A percentile compares a stretch with the other conserved stretches of the same genome.
Evolutionary conservation across 2,797 vertebrate genomes (phyloP).

Genomic region (Glossophaga mutica): DNA sequence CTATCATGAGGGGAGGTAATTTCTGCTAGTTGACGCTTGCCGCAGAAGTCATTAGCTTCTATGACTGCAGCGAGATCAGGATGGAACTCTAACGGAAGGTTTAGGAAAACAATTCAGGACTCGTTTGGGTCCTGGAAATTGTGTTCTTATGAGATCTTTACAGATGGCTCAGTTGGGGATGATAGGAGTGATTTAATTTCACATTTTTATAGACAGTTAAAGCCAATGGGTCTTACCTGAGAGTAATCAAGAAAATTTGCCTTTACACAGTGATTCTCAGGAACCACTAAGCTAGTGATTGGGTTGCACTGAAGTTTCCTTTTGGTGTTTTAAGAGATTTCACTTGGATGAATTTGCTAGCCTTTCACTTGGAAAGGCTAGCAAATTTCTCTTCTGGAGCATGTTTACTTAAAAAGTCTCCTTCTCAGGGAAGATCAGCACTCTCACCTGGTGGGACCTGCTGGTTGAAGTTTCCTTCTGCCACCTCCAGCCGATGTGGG

Average conservation of each 20-base stretch:
- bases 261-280: conserved; percentile 40
- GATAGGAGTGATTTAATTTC: conserved; percentile 52
- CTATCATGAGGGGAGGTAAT: not conserved
- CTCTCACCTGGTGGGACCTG: not conserved
- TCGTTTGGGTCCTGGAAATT: conserved; percentile 35
- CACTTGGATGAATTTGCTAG: not conserved
- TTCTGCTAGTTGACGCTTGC: not conserved
- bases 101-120: conserved; percentile 38
- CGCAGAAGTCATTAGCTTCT: conserved; percentile 56
- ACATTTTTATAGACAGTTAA: conserved; percentile 56
- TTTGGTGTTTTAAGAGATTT: conserved; percentile 34
- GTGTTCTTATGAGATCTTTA: conserved; percentile 59
- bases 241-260: conserved; percentile 60
- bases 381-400: conserved; percentile 8
- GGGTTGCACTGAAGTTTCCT: conserved; percentile 55
- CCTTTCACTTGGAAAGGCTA: too few species aligned
- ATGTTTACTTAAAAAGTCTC: conserved; percentile 17
- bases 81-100: conserved; percentile 13
- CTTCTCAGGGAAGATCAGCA: not conserved
- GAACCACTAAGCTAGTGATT: conserved; percentile 34
- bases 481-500: not conserved
- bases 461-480: not conserved
- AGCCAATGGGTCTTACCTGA: conserved; percentile 45
- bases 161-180: conserved; percentile 56
- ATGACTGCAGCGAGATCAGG: conserved; percentile 50